Conservation (phyloP, 2,113 vertebrate species). For the Holacanthus passer region DNA sequence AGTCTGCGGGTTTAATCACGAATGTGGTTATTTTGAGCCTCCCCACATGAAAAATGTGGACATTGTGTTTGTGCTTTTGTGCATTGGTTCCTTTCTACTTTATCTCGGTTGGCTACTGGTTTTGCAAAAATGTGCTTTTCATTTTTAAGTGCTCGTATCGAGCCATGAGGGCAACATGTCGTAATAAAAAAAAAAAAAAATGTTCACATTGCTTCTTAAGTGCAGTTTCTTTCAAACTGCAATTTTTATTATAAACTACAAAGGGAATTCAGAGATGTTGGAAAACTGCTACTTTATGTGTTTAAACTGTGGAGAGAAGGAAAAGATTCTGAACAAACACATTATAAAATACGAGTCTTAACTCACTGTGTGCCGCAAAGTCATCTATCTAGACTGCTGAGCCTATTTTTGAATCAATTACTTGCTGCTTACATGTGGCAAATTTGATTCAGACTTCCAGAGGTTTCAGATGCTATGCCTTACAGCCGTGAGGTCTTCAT, state of each 20-base stretch:
- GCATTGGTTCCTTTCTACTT: conserved; percentile 9
- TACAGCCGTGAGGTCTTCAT: conserved; percentile 19
- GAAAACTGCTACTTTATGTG: not conserved
- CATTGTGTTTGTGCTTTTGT: conserved; percentile 13
- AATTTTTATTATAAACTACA: not conserved
- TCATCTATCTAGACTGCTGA: conserved; percentile 15
- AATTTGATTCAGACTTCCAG: conserved; percentile 30
- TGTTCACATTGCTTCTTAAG: not conserved
- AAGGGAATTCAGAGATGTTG: not conserved
- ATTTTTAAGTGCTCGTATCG: not conserved
- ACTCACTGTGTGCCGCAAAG: not conserved
- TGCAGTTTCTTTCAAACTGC: not conserved
- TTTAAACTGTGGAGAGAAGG: not conserved
- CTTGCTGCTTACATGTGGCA: conserved; percentile 55
- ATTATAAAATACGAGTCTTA: not conserved
- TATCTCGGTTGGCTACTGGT: conserved; percentile 11
- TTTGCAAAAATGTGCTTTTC: no score
- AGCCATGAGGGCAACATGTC: conserved; percentile 2
- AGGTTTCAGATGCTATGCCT: conserved; percentile 45
- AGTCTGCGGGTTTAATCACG: conserved; percentile 28
- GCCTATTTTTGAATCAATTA: conserved; percentile 50
- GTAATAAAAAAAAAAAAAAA: not conserved
- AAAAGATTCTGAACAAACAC: not conserved
- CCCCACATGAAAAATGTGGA: conserved; percentile 21
- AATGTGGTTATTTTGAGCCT: conserved; percentile 32